A percentile compares a stretch with the other conserved stretches of the same genome.
phyloP scores from a whole-genome alignment of 35 echinoderm and acorn worm genomes.

The Hemicentrotus pulcherrimus region DNA sequence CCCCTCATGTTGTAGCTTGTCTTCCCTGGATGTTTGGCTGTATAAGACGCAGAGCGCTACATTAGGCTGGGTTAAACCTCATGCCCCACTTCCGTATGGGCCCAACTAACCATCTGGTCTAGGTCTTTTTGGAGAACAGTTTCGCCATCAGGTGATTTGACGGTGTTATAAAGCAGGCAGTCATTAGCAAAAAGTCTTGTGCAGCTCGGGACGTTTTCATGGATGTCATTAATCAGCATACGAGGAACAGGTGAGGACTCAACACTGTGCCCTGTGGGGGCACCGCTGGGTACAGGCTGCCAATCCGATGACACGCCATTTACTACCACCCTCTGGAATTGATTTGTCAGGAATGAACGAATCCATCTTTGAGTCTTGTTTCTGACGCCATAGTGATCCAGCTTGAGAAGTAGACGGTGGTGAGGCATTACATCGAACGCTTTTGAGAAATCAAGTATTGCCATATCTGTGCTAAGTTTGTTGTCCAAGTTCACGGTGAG shows the following conservation, averaged over 20 bases:
- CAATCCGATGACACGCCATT: background rate
- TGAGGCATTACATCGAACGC: too few relatives aligned
- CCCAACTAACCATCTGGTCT: background rate
- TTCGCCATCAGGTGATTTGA: slow-evolving; percentile 5
- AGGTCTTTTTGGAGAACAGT: slow-evolving; percentile 40
- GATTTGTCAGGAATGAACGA: background rate
- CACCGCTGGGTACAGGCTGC: background rate
- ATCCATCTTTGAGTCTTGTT: background rate
- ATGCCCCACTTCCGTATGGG: background rate
- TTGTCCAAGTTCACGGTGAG: slow-evolving; percentile 3
- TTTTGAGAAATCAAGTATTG: too few relatives aligned
- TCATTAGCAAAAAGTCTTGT: slow-evolving; percentile 42
- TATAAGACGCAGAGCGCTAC: background rate
- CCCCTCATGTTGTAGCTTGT: background rate
- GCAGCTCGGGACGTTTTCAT: background rate
- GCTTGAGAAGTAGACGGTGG: slow-evolving; percentile 8
- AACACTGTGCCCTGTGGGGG: background rate
- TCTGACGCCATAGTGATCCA: slow-evolving; percentile 50
- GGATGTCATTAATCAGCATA: slow-evolving; percentile 44
- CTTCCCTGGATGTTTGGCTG: background rate
- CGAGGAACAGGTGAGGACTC: slow-evolving; percentile 34
- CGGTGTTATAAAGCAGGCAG: slow-evolving; percentile 11
- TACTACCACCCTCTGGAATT: background rate
- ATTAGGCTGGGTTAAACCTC: background rate
- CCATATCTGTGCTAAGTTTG: slow-evolving; percentile 22